Percentiles rank a stretch among this genome's conserved stretches.
phyloP scores from a whole-genome alignment of 2,113 vertebrate species.

The Seriola quinqueradiata region DNA sequence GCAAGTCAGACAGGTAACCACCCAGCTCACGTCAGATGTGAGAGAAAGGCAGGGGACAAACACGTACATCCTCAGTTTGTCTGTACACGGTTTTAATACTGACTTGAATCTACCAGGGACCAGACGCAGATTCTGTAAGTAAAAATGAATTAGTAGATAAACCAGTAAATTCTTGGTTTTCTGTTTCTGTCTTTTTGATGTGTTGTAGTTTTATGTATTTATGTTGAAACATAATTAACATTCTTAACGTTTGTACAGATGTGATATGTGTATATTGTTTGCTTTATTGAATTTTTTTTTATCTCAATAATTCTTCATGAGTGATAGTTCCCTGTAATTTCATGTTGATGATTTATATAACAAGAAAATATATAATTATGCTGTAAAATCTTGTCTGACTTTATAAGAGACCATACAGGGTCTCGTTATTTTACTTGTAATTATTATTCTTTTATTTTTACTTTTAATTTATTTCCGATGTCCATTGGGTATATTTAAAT shows the following conservation, averaged over 20 bases:
- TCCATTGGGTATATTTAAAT: conserved; percentile 35
- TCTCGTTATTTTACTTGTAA: neutral
- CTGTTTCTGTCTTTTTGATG: neutral
- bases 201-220: neutral
- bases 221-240: neutral
- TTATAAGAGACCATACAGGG: neutral
- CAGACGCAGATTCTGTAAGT: conserved; percentile 42
- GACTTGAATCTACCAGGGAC: neutral
- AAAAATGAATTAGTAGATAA: neutral
- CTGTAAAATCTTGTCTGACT: neutral
- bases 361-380: neutral
- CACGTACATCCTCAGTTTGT: neutral
- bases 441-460: neutral
- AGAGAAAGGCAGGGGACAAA: conserved; percentile 4
- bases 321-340: neutral
- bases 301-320: neutral
- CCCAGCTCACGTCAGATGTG: conserved; percentile 17
- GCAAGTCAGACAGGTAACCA: conserved; percentile 19
- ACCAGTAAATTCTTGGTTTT: neutral
- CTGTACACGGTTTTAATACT: neutral
- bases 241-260: neutral
- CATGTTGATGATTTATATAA: neutral
- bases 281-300: neutral
- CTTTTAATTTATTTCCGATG: neutral
- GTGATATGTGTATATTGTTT: neutral